A percentile compares a stretch with the other conserved stretches of the same genome.
These are phyloP conservation scores for Corythaixoides concolor DNA, from an alignment of 2,113 vertebrate genomes.

Conservation along the genomic window DNA sequence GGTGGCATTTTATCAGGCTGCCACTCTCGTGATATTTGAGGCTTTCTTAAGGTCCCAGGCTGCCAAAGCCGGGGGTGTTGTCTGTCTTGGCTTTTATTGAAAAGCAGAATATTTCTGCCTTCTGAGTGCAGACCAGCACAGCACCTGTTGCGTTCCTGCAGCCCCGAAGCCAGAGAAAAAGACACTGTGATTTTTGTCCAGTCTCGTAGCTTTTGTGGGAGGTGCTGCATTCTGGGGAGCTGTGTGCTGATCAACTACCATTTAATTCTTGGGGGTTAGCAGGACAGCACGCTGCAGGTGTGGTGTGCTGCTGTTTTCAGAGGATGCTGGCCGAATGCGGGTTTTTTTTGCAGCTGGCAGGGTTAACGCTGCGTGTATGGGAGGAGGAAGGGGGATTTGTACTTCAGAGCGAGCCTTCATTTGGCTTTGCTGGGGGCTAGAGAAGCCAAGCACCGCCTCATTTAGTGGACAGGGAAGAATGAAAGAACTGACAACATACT, in stretches of 20 bases:
- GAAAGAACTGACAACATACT: not conserved
- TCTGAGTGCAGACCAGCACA: not conserved
- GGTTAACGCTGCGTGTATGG: not conserved
- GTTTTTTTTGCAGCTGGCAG: not conserved
- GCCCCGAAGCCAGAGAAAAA: not conserved
- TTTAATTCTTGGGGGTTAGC: not conserved
- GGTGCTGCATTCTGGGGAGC: not conserved
- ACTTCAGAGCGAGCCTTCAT: not conserved
- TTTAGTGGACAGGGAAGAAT: not conserved
- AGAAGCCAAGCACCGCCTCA: not conserved
- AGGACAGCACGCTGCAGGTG: accelerated
- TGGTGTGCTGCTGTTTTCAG: not conserved
- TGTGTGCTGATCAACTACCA: not conserved
- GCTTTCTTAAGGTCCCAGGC: not conserved
- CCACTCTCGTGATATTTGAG: not conserved
- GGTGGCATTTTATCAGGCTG: not conserved
- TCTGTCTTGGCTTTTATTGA: not conserved
- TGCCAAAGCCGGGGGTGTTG: not conserved
- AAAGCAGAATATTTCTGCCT: not conserved
- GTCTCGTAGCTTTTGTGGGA: not conserved
- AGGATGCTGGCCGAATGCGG: not conserved
- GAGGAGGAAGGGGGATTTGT: not conserved
- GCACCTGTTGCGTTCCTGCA: not conserved
- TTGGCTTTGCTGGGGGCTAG: not conserved
- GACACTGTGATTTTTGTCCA: not conserved